Evolutionary conservation across 2,888 invertebrate species (phyloP).

Genomic region (Coelinius sp.): DNA sequence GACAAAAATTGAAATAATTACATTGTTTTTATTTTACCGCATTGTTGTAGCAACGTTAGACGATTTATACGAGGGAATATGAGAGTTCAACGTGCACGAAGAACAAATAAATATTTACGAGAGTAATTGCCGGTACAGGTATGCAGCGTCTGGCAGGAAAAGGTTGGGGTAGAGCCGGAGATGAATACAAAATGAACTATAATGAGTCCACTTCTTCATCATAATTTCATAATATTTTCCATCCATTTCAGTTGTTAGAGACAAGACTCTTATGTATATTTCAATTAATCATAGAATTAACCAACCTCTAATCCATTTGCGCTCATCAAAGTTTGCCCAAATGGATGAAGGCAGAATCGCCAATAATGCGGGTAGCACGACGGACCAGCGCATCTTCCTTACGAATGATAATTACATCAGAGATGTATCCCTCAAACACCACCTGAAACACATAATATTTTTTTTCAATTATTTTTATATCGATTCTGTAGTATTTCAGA

Average conservation of each 20-base stretch:
- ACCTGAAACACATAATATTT: conserved; percentile 19
- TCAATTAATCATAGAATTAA: neutral
- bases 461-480: neutral
- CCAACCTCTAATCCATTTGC: conserved; percentile 50
- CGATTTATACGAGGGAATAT: no score
- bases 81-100: neutral
- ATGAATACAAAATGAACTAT: conserved; percentile 34
- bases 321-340: conserved; percentile 44
- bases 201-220: conserved; percentile 29
- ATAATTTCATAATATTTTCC: neutral
- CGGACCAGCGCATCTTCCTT: conserved; percentile 54
- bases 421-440: conserved; percentile 28
- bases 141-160: neutral
- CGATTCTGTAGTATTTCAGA: no score
- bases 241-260: neutral
- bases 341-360: conserved; percentile 49
- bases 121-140: conserved; percentile 41
- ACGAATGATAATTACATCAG: conserved; percentile 36
- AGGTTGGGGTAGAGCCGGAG: neutral
- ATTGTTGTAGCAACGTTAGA: neutral
- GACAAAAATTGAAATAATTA: no score
- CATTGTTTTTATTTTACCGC: neutral
- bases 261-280: neutral
- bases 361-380: conserved; percentile 55
- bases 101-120: conserved; percentile 39